Evolutionary conservation across 2,888 invertebrate species (phyloP).

Genomic region (Acheta domesticus): DNA sequence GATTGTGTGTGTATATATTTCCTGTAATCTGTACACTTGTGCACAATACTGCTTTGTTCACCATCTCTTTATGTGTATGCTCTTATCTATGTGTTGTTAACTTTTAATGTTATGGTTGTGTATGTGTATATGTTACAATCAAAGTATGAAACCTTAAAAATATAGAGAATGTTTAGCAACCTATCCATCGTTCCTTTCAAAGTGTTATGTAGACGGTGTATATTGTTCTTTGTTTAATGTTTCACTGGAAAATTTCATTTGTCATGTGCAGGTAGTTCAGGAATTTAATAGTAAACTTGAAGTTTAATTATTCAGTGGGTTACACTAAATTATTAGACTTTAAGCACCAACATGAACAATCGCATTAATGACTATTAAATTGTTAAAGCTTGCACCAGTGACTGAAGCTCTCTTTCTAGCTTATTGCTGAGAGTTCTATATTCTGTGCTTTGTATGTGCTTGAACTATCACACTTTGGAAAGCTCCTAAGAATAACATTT

Average conservation of each 20-base stretch:
- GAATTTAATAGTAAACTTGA: background rate
- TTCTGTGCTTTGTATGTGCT: conserved; percentile 18
- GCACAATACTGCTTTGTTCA: conserved; percentile 8
- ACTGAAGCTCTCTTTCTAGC: background rate
- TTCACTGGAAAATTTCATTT: background rate
- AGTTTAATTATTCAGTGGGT: background rate
- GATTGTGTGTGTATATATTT: background rate
- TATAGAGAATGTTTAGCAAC: background rate
- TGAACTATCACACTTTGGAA: background rate
- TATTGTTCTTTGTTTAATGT: background rate
- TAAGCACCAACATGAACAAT: background rate
- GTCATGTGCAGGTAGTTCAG: background rate
- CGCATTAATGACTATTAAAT: background rate
- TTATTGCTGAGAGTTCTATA: background rate
- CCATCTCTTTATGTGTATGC: background rate
- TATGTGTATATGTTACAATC: conserved; percentile 10
- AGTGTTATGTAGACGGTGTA: conserved; percentile 1
- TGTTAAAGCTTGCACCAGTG: background rate
- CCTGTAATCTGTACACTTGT: background rate
- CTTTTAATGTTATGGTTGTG: background rate
- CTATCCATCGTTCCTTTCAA: background rate
- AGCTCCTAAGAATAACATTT: too few species aligned
- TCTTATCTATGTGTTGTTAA: background rate
- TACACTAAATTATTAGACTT: background rate
- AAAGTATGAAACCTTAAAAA: background rate